A percentile compares a stretch with the other conserved stretches of the same genome.
phyloP scores from a whole-genome alignment of 2,888 invertebrate genomes.

The Resseliella maxima region DNA sequence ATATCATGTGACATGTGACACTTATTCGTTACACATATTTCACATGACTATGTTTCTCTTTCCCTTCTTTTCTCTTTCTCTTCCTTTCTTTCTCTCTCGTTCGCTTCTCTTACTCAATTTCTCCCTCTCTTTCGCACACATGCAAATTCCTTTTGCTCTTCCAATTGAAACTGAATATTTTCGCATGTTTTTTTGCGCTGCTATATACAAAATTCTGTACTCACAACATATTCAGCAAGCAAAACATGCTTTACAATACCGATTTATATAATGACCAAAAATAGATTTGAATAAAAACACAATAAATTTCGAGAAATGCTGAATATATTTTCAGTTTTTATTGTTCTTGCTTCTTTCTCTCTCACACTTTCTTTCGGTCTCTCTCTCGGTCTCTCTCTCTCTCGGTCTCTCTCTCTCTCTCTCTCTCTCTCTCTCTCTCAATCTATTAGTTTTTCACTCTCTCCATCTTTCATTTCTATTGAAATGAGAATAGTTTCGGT shows the following conservation, averaged over 20 bases:
- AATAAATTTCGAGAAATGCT: neutral
- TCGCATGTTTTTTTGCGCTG: neutral
- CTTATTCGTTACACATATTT: slow-evolving; percentile 48
- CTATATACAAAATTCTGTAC: neutral
- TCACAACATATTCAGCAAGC: neutral
- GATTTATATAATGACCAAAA: slow-evolving; percentile 24
- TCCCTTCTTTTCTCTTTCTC: neutral
- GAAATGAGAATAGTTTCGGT: slow-evolving; percentile 7
- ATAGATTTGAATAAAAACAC: slow-evolving; percentile 48
- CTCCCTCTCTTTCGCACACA: too few relatives aligned
- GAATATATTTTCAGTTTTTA: neutral
- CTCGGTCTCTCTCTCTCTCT: neutral
- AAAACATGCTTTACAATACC: slow-evolving; percentile 30
- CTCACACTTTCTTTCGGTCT: neutral
- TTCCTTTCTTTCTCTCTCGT: too few relatives aligned
- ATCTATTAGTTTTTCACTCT: too few relatives aligned
- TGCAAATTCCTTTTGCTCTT: neutral
- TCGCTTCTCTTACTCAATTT: neutral
- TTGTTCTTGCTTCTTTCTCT: neutral
- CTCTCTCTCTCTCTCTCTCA: neutral
- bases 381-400: too few relatives aligned
- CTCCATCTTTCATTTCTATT: neutral
- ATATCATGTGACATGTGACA: slow-evolving; percentile 37
- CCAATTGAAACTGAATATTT: neutral
- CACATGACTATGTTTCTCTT: slow-evolving; percentile 8